Evolutionary conservation across 2,888 invertebrate genomes (phyloP), one percentile per base, ranked within the genome.

Genomic region (Leptinotarsa rubiginosa): DNA sequence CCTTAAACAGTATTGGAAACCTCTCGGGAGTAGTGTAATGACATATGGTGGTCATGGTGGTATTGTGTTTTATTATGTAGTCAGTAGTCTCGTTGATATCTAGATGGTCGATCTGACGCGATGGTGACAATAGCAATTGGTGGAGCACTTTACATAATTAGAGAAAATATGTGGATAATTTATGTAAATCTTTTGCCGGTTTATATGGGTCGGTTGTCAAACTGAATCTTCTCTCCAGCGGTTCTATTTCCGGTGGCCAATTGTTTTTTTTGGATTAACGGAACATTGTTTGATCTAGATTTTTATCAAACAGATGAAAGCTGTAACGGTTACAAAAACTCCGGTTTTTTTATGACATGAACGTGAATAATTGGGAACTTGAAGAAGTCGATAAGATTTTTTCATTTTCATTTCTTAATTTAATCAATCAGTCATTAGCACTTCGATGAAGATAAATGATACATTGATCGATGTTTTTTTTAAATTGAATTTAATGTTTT

Each of bases 1-100:
- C 74, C 70, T 70, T 4, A 56, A 22, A 22, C 56, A 56, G 54
- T 31, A n/a, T 70, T 47, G 13, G 20, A 69, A 75, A 67, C 56
- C 67, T 65, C 75, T 59, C 12, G 68, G 67, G 65, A 66, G 47
- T 59, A 41, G 66, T 70, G 59, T 56, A 66, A 64, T 49, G 70
- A 54, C 84, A 84, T 83, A 84, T 84, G 84, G 83, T 81, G 83
- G 83, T 80, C 74, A 84, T 83, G 83, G 82, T 83, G 83, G 83
- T 83, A 78, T 79, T 79, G 41, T 62, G 74, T 77, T 76, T 78
- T 79, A 75, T 81, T 79, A 80, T 74, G 72, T 71, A 74, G 70
- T 75, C 72, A 72, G 70, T 76, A 41, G 41, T 71, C 56, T 69
- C 41, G 56, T 18, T 22, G 69, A 72, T 75, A 77, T 76, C 75